phyloP scores from a whole-genome alignment of 2,888 invertebrate species.

The Eupithecia pulchellata region DNA sequence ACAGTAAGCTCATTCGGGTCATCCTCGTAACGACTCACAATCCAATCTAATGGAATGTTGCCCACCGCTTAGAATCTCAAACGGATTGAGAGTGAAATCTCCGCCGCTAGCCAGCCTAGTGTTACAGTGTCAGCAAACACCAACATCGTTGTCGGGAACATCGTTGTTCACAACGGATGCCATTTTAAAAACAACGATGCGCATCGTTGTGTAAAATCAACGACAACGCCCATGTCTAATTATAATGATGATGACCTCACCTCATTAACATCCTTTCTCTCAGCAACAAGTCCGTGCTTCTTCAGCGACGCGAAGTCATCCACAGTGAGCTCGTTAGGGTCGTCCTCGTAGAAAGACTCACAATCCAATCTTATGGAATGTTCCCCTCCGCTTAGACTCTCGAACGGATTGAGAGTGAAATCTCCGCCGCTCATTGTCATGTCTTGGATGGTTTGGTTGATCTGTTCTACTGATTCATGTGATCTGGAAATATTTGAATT shows the following conservation, averaged over 20 bases:
- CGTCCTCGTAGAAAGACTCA: slow-evolving; percentile 74
- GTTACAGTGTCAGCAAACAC: no score
- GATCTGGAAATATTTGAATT: slow-evolving; percentile 52
- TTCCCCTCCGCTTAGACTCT: slow-evolving; percentile 66
- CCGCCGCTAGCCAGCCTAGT: no score
- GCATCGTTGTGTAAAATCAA: no score
- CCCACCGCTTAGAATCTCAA: slow-evolving; percentile 66
- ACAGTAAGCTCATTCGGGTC: slow-evolving; percentile 74
- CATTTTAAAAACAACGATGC: no score
- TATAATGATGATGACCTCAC: slow-evolving; percentile 45
- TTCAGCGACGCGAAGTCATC: slow-evolving; percentile 80
- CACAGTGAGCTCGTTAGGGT: slow-evolving; percentile 72
- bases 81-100: slow-evolving; percentile 77
- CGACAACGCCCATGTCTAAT: no score
- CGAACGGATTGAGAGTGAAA: slow-evolving; percentile 78
- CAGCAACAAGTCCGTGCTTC: slow-evolving; percentile 74
- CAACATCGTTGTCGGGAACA: no score
- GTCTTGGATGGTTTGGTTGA: slow-evolving; percentile 82
- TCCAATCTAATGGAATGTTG: slow-evolving; percentile 78
- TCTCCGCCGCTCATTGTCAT: slow-evolving; percentile 81
- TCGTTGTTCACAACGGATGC: no score
- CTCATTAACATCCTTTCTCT: slow-evolving; percentile 76
- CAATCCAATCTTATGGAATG: slow-evolving; percentile 76
- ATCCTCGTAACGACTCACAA: slow-evolving; percentile 73
- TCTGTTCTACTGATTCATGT: slow-evolving; percentile 77